These are phyloP conservation scores for Scaptomyza montana DNA, from an alignment of 1,140 invertebrate species.

Conservation along the genomic window DNA sequence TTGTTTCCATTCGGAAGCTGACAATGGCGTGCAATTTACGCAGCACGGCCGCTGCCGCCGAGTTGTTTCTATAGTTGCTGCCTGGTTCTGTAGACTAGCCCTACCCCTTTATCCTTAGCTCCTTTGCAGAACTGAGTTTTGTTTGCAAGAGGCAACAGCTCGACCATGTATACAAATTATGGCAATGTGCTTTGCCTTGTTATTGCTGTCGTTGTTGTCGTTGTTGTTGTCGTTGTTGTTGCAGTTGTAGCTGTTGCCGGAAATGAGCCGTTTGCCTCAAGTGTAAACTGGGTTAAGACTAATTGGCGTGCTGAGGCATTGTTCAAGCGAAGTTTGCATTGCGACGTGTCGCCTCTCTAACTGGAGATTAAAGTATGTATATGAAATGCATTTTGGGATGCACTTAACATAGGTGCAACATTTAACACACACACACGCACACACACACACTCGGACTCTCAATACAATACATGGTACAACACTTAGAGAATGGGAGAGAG, in stretches of 20 bases:
- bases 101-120: neutral
- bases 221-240: slow-evolving; percentile 18
- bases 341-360: slow-evolving; percentile 26
- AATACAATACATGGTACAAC: slow-evolving; percentile 13
- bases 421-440: slow-evolving; percentile 22
- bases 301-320: slow-evolving; percentile 74
- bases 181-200: slow-evolving; percentile 35
- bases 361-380: slow-evolving; percentile 68
- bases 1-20: slow-evolving; percentile 58
- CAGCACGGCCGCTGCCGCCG: slow-evolving; percentile 53
- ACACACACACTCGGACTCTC: slow-evolving; percentile 2
- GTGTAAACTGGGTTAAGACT: slow-evolving; percentile 83
- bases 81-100: no score
- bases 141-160: slow-evolving; percentile 11
- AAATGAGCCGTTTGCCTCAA: slow-evolving; percentile 79
- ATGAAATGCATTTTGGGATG: slow-evolving; percentile 31
- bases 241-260: slow-evolving; percentile 48
- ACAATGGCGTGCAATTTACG: slow-evolving; percentile 76
- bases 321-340: slow-evolving; percentile 45
- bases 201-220: slow-evolving; percentile 18
- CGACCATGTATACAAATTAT: slow-evolving; percentile 75
- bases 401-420: slow-evolving; percentile 34
- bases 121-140: neutral
- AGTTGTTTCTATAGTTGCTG: slow-evolving; percentile 24
- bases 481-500: slow-evolving; percentile 25